phyloP scores from a whole-genome alignment of 2,113 vertebrate species.

The Nothobranchius furzeri region DNA sequence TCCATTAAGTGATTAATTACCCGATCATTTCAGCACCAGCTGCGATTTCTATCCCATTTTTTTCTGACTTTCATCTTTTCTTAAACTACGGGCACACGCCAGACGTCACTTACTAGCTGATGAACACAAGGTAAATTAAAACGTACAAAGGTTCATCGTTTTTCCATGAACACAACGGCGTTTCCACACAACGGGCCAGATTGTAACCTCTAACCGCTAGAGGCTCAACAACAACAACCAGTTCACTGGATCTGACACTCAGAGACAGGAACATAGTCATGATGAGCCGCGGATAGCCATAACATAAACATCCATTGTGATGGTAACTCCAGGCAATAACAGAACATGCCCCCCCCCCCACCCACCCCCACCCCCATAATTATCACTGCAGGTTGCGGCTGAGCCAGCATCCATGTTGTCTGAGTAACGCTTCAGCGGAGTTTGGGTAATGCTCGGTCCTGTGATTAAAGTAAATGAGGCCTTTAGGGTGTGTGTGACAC shows the following conservation, averaged over 20 bases:
- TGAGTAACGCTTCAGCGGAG: constrained; percentile 36
- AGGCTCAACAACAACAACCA: constrained; percentile 34
- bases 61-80: not conserved
- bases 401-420: constrained; percentile 27
- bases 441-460: constrained; percentile 23
- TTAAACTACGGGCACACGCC: not conserved
- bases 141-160: constrained; percentile 27
- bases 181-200: constrained; percentile 3
- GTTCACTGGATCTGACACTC: constrained; percentile 29
- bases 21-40: not conserved
- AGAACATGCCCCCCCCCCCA: constrained; percentile 17
- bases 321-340: constrained; percentile 39
- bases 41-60: not conserved
- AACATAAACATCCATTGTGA: constrained; percentile 53
- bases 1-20: not conserved
- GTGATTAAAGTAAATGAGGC: constrained; percentile 55
- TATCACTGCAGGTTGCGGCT: constrained; percentile 40
- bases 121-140: constrained; percentile 8
- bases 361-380: constrained; percentile 44
- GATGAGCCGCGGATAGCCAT: constrained; percentile 13
- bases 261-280: constrained; percentile 8
- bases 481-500: constrained; percentile 11
- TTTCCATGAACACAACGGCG: not conserved
- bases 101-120: not conserved
- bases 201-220: constrained; percentile 26